phyloP scores from a whole-genome alignment of 2,797 vertebrate species.

The Lacerta viridis region DNA sequence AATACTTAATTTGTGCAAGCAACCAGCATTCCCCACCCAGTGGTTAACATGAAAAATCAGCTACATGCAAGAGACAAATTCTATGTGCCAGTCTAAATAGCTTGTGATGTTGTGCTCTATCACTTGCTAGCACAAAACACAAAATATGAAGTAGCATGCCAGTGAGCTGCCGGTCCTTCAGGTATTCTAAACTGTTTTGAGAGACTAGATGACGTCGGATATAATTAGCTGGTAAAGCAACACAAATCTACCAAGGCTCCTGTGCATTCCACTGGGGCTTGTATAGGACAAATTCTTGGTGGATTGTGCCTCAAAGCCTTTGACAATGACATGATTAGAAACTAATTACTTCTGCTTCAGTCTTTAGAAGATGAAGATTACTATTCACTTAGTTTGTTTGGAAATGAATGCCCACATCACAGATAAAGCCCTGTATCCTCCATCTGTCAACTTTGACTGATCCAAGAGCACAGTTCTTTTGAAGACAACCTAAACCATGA shows the following conservation, averaged over 20 bases:
- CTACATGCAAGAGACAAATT: not conserved
- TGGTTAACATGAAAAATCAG: slow-evolving; percentile 4
- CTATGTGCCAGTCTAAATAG: not conserved
- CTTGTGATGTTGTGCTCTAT: slow-evolving; percentile 3
- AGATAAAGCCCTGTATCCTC: not conserved
- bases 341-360: slow-evolving; percentile 30
- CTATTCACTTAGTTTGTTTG: slow-evolving; percentile 10
- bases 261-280: slow-evolving; percentile 1
- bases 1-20: slow-evolving; percentile 1
- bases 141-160: slow-evolving; percentile 24
- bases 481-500: not conserved
- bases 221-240: slow-evolving; percentile 17
- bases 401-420: not conserved
- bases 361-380: slow-evolving; percentile 37
- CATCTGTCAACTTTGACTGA: not conserved
- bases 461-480: not conserved
- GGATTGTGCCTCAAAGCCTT: not conserved
- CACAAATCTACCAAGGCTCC: not conserved
- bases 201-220: slow-evolving; percentile 18
- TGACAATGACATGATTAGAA: slow-evolving; percentile 12
- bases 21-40: not conserved
- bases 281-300: slow-evolving; percentile 1
- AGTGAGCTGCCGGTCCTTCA: not conserved
- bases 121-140: not conserved
- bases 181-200: slow-evolving; percentile 7